phyloP scores from a whole-genome alignment of 1,140 invertebrate species.

The Oncopodura yosiiana region DNA sequence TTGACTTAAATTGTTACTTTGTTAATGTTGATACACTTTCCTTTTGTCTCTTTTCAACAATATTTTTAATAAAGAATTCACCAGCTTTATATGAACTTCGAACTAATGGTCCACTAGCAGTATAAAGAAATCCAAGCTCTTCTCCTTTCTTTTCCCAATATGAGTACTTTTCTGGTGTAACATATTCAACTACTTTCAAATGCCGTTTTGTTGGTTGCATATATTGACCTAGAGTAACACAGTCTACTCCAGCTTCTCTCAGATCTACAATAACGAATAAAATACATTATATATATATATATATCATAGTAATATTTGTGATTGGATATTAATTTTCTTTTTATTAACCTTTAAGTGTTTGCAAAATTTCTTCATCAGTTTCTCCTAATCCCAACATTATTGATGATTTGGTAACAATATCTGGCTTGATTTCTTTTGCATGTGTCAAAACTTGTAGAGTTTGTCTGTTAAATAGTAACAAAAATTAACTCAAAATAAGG shows the following conservation, averaged over 20 bases:
- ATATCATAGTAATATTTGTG: too few species aligned
- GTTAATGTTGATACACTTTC: too few species aligned
- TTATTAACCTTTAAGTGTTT: constrained; percentile 63
- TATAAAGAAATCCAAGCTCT: constrained; percentile 88
- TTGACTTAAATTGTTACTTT: too few species aligned
- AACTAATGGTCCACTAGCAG: constrained; percentile 93
- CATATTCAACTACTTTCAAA: constrained; percentile 91
- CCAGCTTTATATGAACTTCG: constrained; percentile 96
- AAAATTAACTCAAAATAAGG: not conserved
- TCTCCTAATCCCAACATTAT: constrained; percentile 98
- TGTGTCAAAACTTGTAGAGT: constrained; percentile 68
- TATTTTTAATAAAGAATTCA: constrained; percentile 76
- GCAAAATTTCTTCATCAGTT: constrained; percentile 76
- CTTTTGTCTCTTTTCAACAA: constrained; percentile 52
- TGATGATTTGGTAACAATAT: constrained; percentile 92
- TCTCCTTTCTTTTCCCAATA: constrained; percentile 79
- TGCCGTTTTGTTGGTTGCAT: constrained; percentile 98
- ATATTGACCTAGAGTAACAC: constrained; percentile 94
- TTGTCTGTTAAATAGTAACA: constrained; percentile 52
- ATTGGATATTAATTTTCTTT: not conserved
- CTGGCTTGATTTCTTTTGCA: constrained; percentile 67
- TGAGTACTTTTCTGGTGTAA: constrained; percentile 90
- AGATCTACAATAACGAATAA: constrained; percentile 49
- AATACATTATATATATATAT: not conserved
- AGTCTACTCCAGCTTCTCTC: constrained; percentile 71